Evolutionary conservation across 2,888 invertebrate species (phyloP), one percentile per base, ranked within the genome.

Genomic region (Amaurobius ferox): DNA sequence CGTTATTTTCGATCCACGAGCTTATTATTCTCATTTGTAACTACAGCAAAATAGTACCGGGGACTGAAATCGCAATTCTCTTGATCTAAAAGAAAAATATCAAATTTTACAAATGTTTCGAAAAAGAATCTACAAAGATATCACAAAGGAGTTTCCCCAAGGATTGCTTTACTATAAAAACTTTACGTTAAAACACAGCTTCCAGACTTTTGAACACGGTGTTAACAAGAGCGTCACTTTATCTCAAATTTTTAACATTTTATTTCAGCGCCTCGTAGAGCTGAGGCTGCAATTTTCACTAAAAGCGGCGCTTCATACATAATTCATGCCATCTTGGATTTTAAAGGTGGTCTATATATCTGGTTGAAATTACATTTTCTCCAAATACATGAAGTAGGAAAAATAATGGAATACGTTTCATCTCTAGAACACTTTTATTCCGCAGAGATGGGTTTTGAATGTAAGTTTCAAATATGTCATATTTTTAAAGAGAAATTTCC

Each of bases 191-290:
- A 55, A 55, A 55, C 55, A 55, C 11, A 55, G 55, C 55, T 55
- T 55, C 55, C 55, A 55, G 55, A 23, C 55, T 55, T 23, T 23
- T 55, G 23, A 55, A 55, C 55, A 55, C 23, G 55, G 23, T 55
- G 55, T 55, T 55, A 55, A 55, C 55, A 55, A 55, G 19, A 23
- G 19, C 55, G 55, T 23, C 55, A 55, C 23, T 55, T 55, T 23
- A 55, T 55, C 55, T 55, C 55, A 55, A 55, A 23, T 55, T 55
- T 55, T 23, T 55, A 55, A 55, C 55, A 55, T 55, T 55, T 55
- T 55, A 55, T 55, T 55, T 55, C 55, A 55, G 5, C 23, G 55
- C 11, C 23, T 55, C 23, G 23, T 23, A 55, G 23, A 23, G 55
- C 55, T 2, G 23, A 23, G 23, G 11, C 23, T 23, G 55, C 55